phyloP scores from a whole-genome alignment of 1,140 invertebrate species.

The Leptinotarsa defecta region DNA sequence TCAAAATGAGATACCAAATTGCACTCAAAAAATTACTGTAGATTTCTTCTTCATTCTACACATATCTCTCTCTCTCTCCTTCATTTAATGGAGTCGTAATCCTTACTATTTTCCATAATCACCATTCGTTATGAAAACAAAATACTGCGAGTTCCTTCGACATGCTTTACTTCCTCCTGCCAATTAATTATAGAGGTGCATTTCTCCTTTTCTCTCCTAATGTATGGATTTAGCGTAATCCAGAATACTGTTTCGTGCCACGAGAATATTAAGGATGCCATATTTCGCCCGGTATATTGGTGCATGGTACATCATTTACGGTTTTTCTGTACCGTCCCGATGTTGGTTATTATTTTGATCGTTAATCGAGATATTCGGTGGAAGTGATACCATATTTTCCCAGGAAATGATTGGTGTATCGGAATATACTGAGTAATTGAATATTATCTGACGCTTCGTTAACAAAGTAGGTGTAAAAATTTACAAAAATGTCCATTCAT shows the following conservation, averaged over 20 bases:
- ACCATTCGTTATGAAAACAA: background rate
- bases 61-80: no score
- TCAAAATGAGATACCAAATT: no score
- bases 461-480: no score
- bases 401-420: no score
- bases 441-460: no score
- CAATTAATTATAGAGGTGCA: constrained; percentile 8
- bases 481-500: no score
- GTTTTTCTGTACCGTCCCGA: background rate
- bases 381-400: no score
- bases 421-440: no score
- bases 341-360: background rate
- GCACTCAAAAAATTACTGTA: no score
- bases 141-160: background rate
- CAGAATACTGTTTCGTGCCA: background rate
- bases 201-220: background rate
- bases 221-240: background rate
- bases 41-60: no score
- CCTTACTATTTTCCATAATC: no score
- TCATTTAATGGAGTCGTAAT: no score
- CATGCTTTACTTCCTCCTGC: background rate
- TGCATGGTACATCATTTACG: constrained; percentile 8
- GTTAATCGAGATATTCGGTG: background rate
- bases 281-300: background rate
- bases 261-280: background rate